Base-by-base conservation (phyloP, 1,140 invertebrate genomes). In the Nasonia giraulti region DNA sequence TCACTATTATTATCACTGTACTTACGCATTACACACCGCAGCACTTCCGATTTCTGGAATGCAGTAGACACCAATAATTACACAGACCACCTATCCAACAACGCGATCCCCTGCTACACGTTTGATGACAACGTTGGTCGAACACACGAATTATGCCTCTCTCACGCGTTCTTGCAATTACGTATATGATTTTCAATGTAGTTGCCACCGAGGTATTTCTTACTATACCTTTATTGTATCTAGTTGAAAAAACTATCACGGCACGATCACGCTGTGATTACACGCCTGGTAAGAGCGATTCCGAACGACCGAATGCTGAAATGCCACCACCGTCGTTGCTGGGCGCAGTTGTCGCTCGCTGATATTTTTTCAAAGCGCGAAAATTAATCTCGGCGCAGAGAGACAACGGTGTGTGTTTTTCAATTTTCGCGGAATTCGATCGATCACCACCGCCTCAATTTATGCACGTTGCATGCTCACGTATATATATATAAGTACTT, bases 381-480 rank as follows among this genome's bases (percentile, higher is more conserved):
- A n/a, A 62, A 62, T 62, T n/a, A 62, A 62, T 62, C 55, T 17
- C 14, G 12, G 2, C 20, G 20, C 7, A 27, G 55, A 20, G 20
- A 3, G 55, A 62, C 68, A 11, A 31, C 27, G 27, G 27, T 27
- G 27, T 27, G 40, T 44, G 68, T 66, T 76, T 66, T 77, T 82
- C 62, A 78, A 83, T 83, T 78, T 84, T 55, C 69, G 27, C 14
- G 2, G 17, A 71, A 78, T 83, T 77, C 17, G 62, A 78, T 69
- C 40, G 1, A 78, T 37, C 73, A 3, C 1, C 73, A 44, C 20
- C n/a, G 10, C 37, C n/a, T 79, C 31, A 68, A 37, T 83, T 79
- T 44, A 23, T 44, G 83, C 77, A 84, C 37, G 77, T 12, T 74
- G 83, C 83, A 84, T 84, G 83, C 10, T 73, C 62, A 80, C 20